phyloP scores from a whole-genome alignment of 2,113 vertebrate genomes.

The Rhinogobius similis region DNA sequence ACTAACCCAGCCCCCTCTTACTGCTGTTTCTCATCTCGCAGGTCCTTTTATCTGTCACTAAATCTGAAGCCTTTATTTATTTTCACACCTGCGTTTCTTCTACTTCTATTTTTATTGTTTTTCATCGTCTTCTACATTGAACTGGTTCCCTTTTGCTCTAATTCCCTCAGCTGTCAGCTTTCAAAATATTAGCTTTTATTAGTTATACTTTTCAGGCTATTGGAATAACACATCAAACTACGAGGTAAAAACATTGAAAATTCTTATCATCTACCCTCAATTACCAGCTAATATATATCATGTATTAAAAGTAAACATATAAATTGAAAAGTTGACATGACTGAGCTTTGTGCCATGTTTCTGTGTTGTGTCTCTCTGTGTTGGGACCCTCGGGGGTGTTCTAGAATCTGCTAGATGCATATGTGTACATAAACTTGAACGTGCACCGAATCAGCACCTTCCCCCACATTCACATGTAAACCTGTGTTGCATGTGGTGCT shows the following conservation, averaged over 20 bases:
- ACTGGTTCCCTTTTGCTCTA: not conserved
- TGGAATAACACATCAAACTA: slow-evolving; percentile 12
- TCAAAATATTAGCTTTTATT: slow-evolving; percentile 14
- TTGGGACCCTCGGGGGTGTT: not conserved
- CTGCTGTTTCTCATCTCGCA: not conserved
- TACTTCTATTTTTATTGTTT: slow-evolving; percentile 9
- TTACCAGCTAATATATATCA: not conserved
- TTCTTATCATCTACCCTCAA: not conserved
- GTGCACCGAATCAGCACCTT: slow-evolving; percentile 39
- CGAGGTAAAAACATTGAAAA: not conserved
- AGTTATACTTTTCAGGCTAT: slow-evolving; percentile 12
- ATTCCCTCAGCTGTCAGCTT: slow-evolving; percentile 10
- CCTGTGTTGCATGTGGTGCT: slow-evolving; percentile 19
- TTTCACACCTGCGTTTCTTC: slow-evolving; percentile 11
- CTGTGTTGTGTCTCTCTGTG: not conserved
- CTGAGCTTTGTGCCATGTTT: not conserved
- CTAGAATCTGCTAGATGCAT: slow-evolving; percentile 3
- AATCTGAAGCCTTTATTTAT: slow-evolving; percentile 17
- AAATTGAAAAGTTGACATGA: not conserved
- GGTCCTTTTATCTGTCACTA: slow-evolving; percentile 35
- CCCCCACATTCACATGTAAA: slow-evolving; percentile 14
- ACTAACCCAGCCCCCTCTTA: slow-evolving; percentile 1
- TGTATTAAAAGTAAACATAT: not conserved
- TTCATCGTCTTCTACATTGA: slow-evolving; percentile 1
- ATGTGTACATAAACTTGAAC: slow-evolving; percentile 23